phyloP scores from a whole-genome alignment of 2,797 vertebrate genomes.

The Semaprochilodus insignis region DNA sequence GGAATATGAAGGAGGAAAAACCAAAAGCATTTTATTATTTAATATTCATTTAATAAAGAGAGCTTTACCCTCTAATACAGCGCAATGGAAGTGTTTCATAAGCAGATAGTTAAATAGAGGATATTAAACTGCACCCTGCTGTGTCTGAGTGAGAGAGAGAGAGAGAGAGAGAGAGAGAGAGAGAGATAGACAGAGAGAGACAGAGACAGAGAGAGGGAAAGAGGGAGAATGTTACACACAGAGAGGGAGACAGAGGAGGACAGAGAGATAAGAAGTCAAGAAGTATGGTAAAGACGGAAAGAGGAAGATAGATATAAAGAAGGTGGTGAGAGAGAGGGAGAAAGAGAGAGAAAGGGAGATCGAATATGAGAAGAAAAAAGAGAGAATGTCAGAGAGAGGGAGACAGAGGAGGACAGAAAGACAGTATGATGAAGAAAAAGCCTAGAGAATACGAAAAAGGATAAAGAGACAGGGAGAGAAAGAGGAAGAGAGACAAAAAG shows the following conservation, averaged over 20 bases:
- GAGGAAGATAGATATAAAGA: too few relatives aligned
- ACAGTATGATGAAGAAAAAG: too few relatives aligned
- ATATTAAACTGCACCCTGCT: neutral
- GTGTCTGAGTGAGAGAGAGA: neutral
- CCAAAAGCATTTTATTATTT: neutral
- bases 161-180: neutral
- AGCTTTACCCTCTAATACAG: neutral
- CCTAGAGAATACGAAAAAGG: too few relatives aligned
- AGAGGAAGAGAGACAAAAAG: neutral
- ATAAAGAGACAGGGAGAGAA: neutral
- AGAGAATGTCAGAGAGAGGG: neutral
- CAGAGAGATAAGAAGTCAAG: too few relatives aligned
- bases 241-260: neutral
- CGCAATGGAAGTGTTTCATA: constrained; percentile 1
- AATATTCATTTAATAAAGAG: constrained; percentile 1
- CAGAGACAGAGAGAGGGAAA: neutral
- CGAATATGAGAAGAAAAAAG: neutral
- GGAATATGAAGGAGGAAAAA: neutral
- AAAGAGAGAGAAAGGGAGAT: neutral
- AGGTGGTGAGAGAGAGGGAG: neutral
- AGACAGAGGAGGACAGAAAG: neutral
- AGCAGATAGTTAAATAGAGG: constrained; percentile 41
- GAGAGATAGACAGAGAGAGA: constrained; percentile 1
- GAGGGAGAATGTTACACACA: neutral
- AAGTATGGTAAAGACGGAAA: too few relatives aligned